Conservation (phyloP, 2,888 invertebrate genomes). For the Nebria salina region DNA sequence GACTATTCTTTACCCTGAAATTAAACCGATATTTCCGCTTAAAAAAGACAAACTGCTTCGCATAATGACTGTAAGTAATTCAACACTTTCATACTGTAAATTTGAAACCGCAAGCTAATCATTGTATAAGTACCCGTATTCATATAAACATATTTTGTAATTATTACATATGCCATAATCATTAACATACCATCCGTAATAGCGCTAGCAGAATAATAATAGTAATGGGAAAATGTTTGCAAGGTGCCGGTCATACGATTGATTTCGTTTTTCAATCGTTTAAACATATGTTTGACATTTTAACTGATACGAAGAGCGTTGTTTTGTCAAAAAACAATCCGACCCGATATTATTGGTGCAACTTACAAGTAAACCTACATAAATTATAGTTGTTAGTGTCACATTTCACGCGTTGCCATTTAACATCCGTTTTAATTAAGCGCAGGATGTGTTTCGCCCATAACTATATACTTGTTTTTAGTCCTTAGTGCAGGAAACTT, state of each 20-base stretch:
- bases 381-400: constrained; percentile 46
- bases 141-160: constrained; percentile 2
- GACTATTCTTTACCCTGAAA: not conserved
- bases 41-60: constrained; percentile 12
- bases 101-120: constrained; percentile 33
- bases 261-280: not conserved
- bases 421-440: constrained; percentile 41
- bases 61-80: constrained; percentile 35
- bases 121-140: constrained; percentile 10
- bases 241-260: not conserved
- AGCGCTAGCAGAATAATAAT: not conserved
- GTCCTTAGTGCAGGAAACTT: not conserved
- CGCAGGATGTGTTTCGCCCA: constrained; percentile 36
- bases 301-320: not conserved
- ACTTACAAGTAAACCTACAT: constrained; percentile 25
- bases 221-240: not conserved
- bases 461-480: not conserved
- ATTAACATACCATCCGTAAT: not conserved
- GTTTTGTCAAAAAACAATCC: constrained; percentile 12
- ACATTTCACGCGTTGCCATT: constrained; percentile 42
- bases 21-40: constrained; percentile 40
- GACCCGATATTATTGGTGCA: constrained; percentile 24
- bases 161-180: not conserved
- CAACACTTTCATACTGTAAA: constrained; percentile 35
- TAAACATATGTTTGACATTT: not conserved